Conservation (phyloP, 2,888 invertebrate genomes). For the Nomada goodeniana region DNA sequence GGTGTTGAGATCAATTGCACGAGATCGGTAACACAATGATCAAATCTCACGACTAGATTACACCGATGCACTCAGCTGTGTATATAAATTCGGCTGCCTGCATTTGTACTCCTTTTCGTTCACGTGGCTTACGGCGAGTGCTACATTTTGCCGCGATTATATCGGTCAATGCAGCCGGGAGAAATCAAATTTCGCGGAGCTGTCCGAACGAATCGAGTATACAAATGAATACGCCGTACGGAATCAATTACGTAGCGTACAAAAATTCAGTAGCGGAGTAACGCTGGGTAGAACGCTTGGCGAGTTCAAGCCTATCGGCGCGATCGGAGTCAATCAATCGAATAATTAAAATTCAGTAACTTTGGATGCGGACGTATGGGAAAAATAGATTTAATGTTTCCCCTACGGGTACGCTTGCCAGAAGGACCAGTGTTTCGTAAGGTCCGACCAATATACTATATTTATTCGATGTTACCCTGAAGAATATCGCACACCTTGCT, state of each 20-base stretch:
- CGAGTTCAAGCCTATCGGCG: too few species aligned
- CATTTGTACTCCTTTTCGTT: not conserved
- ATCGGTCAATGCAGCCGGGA: not conserved
- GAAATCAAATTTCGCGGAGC: not conserved
- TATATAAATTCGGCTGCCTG: not conserved
- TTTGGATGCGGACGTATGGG: not conserved
- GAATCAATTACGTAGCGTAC: too few species aligned
- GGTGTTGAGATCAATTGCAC: slow-evolving; percentile 62
- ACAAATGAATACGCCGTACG: not conserved
- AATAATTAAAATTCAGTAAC: not conserved
- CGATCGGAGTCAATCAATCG: not conserved
- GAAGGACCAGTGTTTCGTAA: slow-evolving; percentile 4
- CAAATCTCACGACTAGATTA: slow-evolving; percentile 11
- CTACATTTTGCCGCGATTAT: not conserved
- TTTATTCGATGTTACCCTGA: not conserved
- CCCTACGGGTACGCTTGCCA: not conserved
- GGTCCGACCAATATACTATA: not conserved
- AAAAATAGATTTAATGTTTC: not conserved
- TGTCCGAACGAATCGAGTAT: not conserved
- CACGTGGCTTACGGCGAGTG: not conserved
- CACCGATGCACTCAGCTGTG: not conserved
- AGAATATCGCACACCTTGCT: not conserved
- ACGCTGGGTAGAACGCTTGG: not conserved
- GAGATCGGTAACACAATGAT: slow-evolving; percentile 46
- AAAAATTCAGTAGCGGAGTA: too few species aligned